Conservation (phyloP, 2,113 vertebrate genomes). For the Abramis brama region DNA sequence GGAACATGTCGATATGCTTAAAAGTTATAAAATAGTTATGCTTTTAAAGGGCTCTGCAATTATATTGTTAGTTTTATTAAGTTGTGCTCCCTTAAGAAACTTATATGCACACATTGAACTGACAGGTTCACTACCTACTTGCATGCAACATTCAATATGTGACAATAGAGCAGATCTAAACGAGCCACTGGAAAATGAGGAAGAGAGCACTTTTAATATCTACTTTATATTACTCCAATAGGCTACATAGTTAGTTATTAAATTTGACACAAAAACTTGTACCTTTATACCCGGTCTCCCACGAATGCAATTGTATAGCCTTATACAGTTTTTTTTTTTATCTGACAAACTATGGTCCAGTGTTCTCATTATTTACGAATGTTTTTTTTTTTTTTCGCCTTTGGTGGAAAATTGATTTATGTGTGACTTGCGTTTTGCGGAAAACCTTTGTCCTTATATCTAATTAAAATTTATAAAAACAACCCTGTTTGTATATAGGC, state of each 20-base stretch:
- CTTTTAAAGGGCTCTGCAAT: not conserved
- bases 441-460: not conserved
- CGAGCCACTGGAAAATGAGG: too few relatives aligned
- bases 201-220: too few relatives aligned
- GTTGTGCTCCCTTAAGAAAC: not conserved
- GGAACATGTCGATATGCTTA: not conserved
- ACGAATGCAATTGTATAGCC: too few relatives aligned
- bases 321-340: not conserved
- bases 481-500: too few relatives aligned
- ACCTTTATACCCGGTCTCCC: too few relatives aligned
- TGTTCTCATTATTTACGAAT: not conserved
- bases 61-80: not conserved
- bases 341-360: not conserved
- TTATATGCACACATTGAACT: too few relatives aligned
- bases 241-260: not conserved
- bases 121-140: too few relatives aligned
- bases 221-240: too few relatives aligned
- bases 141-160: not conserved
- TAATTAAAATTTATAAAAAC: not conserved
- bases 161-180: too few relatives aligned
- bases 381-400: not conserved
- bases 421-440: not conserved
- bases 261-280: too few relatives aligned
- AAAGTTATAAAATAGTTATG: not conserved
- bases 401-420: not conserved